These are phyloP conservation scores for Sericinus montela DNA, from an alignment of 2,888 invertebrate genomes.

Conservation along the genomic window DNA sequence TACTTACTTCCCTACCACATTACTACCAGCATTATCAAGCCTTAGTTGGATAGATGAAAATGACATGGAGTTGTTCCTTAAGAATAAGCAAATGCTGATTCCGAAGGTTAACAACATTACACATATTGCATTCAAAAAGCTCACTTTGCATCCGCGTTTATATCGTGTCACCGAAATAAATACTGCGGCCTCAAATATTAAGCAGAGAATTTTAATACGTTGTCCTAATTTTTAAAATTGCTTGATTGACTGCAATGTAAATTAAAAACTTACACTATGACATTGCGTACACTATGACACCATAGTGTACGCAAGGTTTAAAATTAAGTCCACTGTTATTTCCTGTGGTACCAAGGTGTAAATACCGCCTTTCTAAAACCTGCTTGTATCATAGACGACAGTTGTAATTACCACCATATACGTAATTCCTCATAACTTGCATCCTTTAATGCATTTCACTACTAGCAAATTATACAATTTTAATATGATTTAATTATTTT, in stretches of 20 bases:
- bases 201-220: conserved; percentile 26
- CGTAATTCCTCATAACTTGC: too few relatives aligned
- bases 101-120: conserved; percentile 63
- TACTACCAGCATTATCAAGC: conserved; percentile 21
- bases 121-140: conserved; percentile 56
- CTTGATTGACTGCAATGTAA: background rate
- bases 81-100: conserved; percentile 37
- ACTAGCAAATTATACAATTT: too few relatives aligned
- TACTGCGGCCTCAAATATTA: conserved; percentile 22
- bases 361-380: conserved; percentile 32
- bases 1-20: conserved; percentile 4
- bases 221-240: conserved; percentile 31
- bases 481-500: too few relatives aligned
- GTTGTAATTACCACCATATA: background rate
- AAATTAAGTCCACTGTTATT: conserved; percentile 37
- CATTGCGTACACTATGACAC: conserved; percentile 32
- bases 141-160: conserved; percentile 60
- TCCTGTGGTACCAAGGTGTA: conserved; percentile 32
- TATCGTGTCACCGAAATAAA: conserved; percentile 33
- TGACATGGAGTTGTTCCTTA: conserved; percentile 22
- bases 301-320: conserved; percentile 41
- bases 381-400: background rate
- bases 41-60: conserved; percentile 20
- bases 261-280: conserved; percentile 27
- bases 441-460: too few relatives aligned